A percentile compares a stretch with the other conserved stretches of the same genome.
Conservation (phyloP, 2,888 invertebrate species). For the Fragum whitleyi region DNA sequence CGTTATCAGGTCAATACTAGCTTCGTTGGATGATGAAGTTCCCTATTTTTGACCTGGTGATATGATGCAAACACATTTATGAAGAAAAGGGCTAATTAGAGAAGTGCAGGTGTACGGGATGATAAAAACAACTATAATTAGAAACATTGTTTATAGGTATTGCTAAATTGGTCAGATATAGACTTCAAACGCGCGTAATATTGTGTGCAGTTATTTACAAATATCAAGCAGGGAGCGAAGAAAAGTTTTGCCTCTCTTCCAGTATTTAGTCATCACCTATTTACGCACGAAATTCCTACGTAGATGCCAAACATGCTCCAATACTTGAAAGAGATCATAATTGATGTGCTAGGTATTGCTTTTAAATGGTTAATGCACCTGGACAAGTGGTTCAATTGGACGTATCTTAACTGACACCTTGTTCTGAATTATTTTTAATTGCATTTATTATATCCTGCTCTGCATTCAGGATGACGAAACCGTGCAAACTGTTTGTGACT, state of each 20-base stretch:
- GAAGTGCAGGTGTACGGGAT: neutral
- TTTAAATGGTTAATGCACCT: neutral
- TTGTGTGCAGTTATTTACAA: neutral
- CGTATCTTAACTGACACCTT: too few relatives aligned
- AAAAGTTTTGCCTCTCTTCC: neutral
- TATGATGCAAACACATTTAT: too few relatives aligned
- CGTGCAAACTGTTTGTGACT: too few relatives aligned
- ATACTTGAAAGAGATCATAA: neutral
- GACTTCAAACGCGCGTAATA: neutral
- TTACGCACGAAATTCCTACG: conserved; percentile 13
- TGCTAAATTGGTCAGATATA: conserved; percentile 19
- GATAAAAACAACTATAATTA: neutral
- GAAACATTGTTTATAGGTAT: conserved; percentile 14
- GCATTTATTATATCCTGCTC: too few relatives aligned
- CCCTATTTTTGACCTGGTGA: too few relatives aligned
- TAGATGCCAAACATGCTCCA: conserved; percentile 8
- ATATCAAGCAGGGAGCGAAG: neutral
- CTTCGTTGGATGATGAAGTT: too few relatives aligned
- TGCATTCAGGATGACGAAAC: too few relatives aligned
- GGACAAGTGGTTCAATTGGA: neutral
- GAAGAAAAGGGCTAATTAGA: neutral
- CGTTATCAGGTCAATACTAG: too few relatives aligned
- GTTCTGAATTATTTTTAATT: too few relatives aligned
- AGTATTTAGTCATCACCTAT: neutral
- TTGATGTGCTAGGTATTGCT: neutral